Base-by-base conservation (phyloP, 2,113 vertebrate species). In the Columba janthina region DNA sequence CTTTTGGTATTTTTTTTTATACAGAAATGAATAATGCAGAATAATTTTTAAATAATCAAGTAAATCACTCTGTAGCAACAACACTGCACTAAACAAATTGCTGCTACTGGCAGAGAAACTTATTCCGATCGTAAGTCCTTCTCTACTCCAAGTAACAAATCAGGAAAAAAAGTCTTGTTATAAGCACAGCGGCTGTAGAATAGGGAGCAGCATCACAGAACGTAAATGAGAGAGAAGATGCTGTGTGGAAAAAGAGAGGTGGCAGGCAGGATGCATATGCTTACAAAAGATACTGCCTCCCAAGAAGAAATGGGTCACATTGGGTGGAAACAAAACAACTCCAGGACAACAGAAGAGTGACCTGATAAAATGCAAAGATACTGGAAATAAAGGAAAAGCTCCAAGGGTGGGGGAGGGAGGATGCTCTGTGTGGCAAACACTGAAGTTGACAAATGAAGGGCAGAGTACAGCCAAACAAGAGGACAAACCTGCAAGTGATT, bases 401-500 rank as follows among this genome's bases (percentile, higher is more conserved):
- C 26, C 0, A 1, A 51, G 34, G 17, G 2, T 36, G n/a, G 15
- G 10, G 31, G 31, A 64, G 34, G 44, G 67, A 67, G n/a, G 13
- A 17, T 44, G 60, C 29, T 62, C 46, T 28, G 4, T 28, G 40
- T 25, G 60, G 17, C 1, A 8, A 81, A 58, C 6, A 5, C 21
- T 44, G 64, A 53, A 40, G 61, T 75, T 91, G 93, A 88, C 69
- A 88, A 90, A 93, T 93, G 88, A 95, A 96, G 93, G 95, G 72
- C 90, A 96, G 72, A 73, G 44, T 20, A 40, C 54, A 79, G 48
- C 67, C 86, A 82, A 67, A 78, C 42, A 79, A 84, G 48, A 65
- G 78, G 88, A 93, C n/a, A 85, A 81, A 89, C 60, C 21, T 77
- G 85, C 36, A 75, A 88, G 69, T 92, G 91, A 96, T 96, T 97